Conservation (phyloP, 2,888 invertebrate genomes). For the Lysandra bellargus region DNA sequence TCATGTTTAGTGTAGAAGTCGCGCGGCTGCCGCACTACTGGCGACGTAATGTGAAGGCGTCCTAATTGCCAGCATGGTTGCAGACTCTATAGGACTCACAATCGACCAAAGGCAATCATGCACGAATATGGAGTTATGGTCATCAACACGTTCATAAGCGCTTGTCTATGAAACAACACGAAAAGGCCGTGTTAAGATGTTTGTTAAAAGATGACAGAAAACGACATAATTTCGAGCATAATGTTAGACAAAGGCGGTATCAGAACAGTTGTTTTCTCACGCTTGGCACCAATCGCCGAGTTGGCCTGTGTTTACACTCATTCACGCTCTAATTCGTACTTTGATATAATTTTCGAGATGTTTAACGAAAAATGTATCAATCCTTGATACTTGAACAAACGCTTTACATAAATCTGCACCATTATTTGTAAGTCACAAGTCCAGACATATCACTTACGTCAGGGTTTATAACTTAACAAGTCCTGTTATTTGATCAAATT, state of each 20-base stretch:
- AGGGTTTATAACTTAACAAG: neutral
- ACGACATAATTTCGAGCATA: neutral
- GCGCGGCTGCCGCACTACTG: no score
- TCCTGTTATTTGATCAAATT: neutral
- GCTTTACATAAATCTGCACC: no score
- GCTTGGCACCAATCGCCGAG: neutral
- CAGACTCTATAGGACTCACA: no score
- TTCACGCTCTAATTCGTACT: neutral
- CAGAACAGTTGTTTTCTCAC: constrained; percentile 4
- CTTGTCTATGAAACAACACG: neutral
- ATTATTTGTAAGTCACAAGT: neutral
- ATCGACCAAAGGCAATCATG: no score
- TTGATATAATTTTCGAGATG: neutral
- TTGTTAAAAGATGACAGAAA: neutral
- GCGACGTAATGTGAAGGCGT: no score
- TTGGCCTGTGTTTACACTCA: neutral
- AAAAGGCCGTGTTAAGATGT: neutral
- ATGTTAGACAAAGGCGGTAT: neutral
- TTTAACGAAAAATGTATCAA: neutral
- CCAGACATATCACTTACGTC: neutral
- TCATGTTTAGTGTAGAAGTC: no score
- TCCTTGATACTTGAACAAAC: neutral
- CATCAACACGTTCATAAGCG: neutral
- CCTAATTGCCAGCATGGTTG: no score
- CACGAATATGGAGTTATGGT: no score